Evolutionary conservation across 2,113 vertebrate genomes (phyloP), one percentile per base, ranked within the genome.

Genomic region (Hymenochirus boettgeri): DNA sequence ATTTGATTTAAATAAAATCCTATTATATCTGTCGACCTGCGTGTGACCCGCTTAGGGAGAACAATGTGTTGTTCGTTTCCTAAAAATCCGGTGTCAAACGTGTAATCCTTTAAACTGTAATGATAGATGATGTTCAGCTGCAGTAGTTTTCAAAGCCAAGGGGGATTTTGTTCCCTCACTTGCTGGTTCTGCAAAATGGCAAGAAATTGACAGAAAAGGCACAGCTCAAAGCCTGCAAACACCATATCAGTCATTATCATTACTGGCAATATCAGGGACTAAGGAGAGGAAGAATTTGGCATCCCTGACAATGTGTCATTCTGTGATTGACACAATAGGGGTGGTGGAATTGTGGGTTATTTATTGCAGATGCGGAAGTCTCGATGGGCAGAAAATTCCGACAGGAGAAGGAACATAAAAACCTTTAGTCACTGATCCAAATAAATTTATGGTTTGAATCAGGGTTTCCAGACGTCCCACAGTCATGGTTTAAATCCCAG

Each of bases 101-200:
- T n/a, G 42, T 47, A 47, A 47, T 60, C 57, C 57, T 47, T 47
- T 47, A 27, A 60, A 60, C 35, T 23, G 57, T 8, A 46, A 47
- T 60, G 57, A 47, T 29, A 60, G 47, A 46, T 47, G 57, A 60
- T 10, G n/a, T 12, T 47, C 57, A 60, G 57, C 57, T 60, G 57
- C 26, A 60, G 35, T 29, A 18, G 46, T 29, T 60, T 27, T 18
- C 8, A 46, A 27, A 31, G 31, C 39, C 37, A 47, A 12, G 57
- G 33, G 24, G n/a, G 13, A 13, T 22, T 8, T 24, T 18, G 18
- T 29, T n/a, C 33, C 25, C 31, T 55, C 11, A 15, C 56, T 24
- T 12, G 4, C 21, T 24, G 13, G 25, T 55, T 54, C n/a, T 54
- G 52, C 26, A 54, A 5, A 27, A 54, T 22, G 54, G 21, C 46